Conservation (phyloP, 2,113 vertebrate genomes). For the Ciconia stormi region DNA sequence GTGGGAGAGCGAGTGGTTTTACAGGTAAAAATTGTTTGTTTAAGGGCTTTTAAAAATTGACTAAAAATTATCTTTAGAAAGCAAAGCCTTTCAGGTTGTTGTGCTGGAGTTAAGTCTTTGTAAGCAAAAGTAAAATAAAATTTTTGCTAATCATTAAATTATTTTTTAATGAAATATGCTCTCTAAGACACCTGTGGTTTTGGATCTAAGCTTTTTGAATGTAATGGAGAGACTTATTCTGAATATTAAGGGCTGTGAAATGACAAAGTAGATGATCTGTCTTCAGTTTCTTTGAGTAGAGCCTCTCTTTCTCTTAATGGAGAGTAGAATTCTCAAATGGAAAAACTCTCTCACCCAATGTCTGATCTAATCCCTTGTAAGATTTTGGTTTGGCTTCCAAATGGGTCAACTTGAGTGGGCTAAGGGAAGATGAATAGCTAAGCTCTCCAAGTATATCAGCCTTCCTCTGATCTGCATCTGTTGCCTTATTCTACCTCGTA, state of each 20-base stretch:
- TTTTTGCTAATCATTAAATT: constrained; percentile 26
- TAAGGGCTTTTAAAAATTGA: background rate
- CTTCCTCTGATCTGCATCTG: background rate
- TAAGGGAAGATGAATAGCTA: background rate
- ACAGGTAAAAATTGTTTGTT: background rate
- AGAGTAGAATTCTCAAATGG: background rate
- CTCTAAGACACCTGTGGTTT: background rate
- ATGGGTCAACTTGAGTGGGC: background rate
- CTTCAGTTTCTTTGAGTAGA: background rate
- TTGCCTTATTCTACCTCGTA: background rate
- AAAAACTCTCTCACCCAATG: background rate
- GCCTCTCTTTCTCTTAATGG: background rate
- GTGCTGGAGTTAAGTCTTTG: constrained; percentile 21
- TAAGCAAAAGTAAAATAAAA: constrained; percentile 35
- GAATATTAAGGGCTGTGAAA: background rate
- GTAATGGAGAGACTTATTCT: background rate
- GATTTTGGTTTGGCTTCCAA: background rate
- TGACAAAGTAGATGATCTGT: background rate
- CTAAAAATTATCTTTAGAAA: background rate
- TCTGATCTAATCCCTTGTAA: background rate
- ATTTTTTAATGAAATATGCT: background rate
- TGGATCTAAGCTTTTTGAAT: background rate
- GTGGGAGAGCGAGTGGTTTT: background rate
- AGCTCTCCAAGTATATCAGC: background rate
- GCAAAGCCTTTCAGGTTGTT: background rate